phyloP scores from a whole-genome alignment of 1,140 invertebrate species.

The Meloidogyne exigua region DNA sequence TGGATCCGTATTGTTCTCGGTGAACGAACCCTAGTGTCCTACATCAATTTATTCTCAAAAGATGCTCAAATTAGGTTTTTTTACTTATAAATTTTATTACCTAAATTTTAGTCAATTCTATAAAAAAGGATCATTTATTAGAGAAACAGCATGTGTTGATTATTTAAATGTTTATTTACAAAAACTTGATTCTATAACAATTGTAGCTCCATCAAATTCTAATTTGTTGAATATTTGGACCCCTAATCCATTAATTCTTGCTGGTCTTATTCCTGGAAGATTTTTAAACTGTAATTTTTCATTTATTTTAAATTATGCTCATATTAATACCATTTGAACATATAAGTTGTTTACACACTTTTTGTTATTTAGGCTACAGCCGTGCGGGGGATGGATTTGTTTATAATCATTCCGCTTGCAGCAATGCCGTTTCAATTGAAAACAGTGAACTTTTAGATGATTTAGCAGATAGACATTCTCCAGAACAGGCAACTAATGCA shows the following conservation, averaged over 20 bases:
- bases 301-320: too few relatives aligned
- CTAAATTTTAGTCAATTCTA: slow-evolving; percentile 55
- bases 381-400: background rate
- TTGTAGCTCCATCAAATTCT: slow-evolving; percentile 50
- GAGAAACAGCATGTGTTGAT: slow-evolving; percentile 53
- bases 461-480: background rate
- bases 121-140: slow-evolving; percentile 49
- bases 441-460: background rate
- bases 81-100: slow-evolving; percentile 5
- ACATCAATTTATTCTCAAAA: slow-evolving; percentile 39
- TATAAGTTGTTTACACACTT: too few relatives aligned
- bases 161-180: slow-evolving; percentile 48
- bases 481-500: background rate
- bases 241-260: slow-evolving; percentile 57
- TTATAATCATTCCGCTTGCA: background rate
- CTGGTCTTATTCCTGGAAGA: slow-evolving; percentile 48
- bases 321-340: background rate
- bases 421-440: background rate
- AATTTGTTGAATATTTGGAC: slow-evolving; percentile 59
- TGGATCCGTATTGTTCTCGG: slow-evolving; percentile 62
- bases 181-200: slow-evolving; percentile 35
- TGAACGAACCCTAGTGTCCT: slow-evolving; percentile 50
- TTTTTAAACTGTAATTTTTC: background rate
- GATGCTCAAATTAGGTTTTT: slow-evolving; percentile 40
- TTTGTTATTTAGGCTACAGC: background rate